Evolutionary conservation across 2,797 vertebrate genomes (phyloP).

Genomic region (Pelodytes ibericus): DNA sequence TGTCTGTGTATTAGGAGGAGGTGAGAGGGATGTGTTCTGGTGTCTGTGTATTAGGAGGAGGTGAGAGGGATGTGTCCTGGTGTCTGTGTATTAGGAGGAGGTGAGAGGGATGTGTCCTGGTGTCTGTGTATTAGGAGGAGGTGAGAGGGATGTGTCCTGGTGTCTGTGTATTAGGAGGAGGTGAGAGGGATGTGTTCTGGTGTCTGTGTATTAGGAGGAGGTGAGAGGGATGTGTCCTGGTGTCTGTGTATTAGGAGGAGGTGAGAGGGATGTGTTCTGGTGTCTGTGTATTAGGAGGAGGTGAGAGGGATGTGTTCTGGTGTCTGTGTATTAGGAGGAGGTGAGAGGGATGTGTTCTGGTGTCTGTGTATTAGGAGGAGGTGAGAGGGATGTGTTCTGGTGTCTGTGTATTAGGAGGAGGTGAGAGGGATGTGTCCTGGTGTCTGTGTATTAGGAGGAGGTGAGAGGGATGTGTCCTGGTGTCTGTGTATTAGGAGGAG

Average conservation of each 20-base stretch:
- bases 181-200: background rate
- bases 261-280: background rate
- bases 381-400: too few relatives aligned
- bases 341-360: background rate
- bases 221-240: too few relatives aligned
- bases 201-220: conserved; percentile 3
- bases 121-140: conserved; percentile 3
- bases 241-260: conserved; percentile 14
- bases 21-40: background rate
- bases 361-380: conserved; percentile 3
- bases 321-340: conserved; percentile 14
- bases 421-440: background rate
- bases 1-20: conserved; percentile 14
- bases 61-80: too few relatives aligned
- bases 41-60: conserved; percentile 3
- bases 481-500: conserved; percentile 14
- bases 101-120: background rate
- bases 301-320: too few relatives aligned
- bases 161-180: conserved; percentile 14
- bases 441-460: conserved; percentile 3
- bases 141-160: too few relatives aligned
- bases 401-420: conserved; percentile 14
- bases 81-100: conserved; percentile 14
- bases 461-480: too few relatives aligned
- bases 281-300: conserved; percentile 3